These are phyloP conservation scores for Oryzias woworae DNA, from an alignment of 2,113 vertebrate genomes.

Conservation along the genomic window DNA sequence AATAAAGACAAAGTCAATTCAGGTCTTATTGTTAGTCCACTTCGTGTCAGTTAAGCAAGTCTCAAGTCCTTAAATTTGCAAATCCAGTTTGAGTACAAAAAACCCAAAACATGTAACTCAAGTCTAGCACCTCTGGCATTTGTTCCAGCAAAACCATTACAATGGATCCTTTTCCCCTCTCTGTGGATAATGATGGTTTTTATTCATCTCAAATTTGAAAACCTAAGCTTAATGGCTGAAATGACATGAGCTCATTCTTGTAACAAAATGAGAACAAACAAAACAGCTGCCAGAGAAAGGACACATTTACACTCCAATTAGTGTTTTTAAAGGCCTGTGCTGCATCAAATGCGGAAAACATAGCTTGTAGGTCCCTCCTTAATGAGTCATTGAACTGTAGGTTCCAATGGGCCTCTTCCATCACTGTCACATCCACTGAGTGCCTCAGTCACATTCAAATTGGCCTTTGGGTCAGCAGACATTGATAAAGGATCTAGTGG, in stretches of 20 bases:
- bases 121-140: no score
- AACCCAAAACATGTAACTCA: no score
- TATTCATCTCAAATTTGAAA: constrained; percentile 8
- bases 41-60: no score
- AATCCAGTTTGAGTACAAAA: no score
- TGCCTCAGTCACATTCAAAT: constrained; percentile 65
- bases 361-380: constrained; percentile 46
- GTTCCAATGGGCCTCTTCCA: constrained; percentile 59
- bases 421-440: constrained; percentile 70
- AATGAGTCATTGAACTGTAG: constrained; percentile 71
- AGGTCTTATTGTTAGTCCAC: no score
- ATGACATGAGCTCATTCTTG: constrained; percentile 32
- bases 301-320: constrained; percentile 70
- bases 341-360: constrained; percentile 64
- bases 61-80: no score
- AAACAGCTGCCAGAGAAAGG: constrained; percentile 50
- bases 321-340: constrained; percentile 51
- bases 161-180: background rate
- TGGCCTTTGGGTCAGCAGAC: constrained; percentile 55
- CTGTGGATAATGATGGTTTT: background rate
- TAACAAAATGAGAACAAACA: constrained; percentile 54
- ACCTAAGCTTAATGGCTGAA: constrained; percentile 41
- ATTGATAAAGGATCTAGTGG: constrained; percentile 63
- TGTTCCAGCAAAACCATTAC: no score
- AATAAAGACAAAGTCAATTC: no score